Percentiles rank a stretch among this genome's conserved stretches.
Evolutionary conservation across 2,113 vertebrate genomes (phyloP).

Genomic region (Lagenorhynchus albirostris): DNA sequence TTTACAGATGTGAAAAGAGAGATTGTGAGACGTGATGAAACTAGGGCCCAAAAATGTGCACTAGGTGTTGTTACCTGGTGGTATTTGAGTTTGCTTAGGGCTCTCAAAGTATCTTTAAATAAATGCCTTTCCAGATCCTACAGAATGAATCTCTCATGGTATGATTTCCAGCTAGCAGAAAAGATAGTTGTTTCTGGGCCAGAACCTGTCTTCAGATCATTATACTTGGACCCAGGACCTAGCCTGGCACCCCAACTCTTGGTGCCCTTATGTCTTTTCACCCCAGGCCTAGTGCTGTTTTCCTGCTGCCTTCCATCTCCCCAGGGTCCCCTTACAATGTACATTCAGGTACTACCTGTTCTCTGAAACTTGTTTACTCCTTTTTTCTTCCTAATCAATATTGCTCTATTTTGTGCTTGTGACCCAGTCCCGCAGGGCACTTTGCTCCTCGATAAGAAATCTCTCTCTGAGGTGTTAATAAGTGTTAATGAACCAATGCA

Average conservation of each 20-base stretch:
- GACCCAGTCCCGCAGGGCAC: background rate
- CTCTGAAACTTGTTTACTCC: background rate
- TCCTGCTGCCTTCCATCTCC: background rate
- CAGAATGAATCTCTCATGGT: background rate
- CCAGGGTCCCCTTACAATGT: background rate
- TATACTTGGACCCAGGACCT: background rate
- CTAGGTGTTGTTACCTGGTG: background rate
- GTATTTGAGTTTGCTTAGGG: background rate
- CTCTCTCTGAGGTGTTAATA: background rate
- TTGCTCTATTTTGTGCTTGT: background rate
- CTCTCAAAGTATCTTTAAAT: background rate
- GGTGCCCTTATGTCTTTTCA: background rate
- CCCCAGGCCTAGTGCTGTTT: background rate
- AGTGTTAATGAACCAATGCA: background rate
- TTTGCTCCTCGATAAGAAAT: constrained; percentile 5
- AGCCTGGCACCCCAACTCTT: background rate
- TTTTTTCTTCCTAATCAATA: constrained; percentile 13
- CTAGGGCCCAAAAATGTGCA: background rate
- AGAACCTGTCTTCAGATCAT: background rate
- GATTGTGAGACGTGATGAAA: background rate
- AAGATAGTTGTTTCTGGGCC: background rate
- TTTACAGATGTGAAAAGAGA: background rate
- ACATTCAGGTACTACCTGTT: background rate
- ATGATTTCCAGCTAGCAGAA: background rate
- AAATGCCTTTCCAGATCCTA: background rate